A percentile compares a stretch with the other conserved stretches of the same genome.
These are phyloP conservation scores for Samia ricini DNA, from an alignment of 1,140 invertebrate species.

Conservation along the genomic window DNA sequence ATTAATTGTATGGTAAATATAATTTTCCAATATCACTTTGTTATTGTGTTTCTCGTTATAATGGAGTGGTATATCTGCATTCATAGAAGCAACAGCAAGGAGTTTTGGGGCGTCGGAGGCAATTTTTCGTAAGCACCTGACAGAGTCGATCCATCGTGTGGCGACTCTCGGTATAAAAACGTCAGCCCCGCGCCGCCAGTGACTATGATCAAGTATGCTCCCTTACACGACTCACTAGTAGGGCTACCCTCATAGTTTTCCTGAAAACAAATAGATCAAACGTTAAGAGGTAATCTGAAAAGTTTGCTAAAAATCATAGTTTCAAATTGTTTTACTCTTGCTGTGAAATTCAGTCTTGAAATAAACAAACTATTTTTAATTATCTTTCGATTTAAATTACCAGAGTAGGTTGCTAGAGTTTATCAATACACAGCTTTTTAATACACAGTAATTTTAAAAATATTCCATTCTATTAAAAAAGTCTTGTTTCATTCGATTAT, in stretches of 20 bases:
- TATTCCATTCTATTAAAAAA: not conserved
- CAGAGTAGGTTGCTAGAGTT: not conserved
- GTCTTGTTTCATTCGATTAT: too few species aligned
- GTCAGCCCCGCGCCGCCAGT: conserved; percentile 37
- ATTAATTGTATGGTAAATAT: too few species aligned
- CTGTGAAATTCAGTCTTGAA: too few species aligned
- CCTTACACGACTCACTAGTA: conserved; percentile 29
- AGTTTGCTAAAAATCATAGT: not conserved
- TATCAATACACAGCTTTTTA: not conserved
- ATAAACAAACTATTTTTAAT: too few species aligned
- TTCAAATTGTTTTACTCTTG: too few species aligned
- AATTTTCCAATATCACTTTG: not conserved
- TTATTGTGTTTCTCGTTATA: not conserved
- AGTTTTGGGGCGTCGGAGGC: conserved; percentile 23
- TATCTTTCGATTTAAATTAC: too few species aligned
- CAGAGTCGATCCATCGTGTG: conserved; percentile 44
- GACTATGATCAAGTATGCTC: conserved; percentile 52
- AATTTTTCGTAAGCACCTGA: conserved; percentile 49
- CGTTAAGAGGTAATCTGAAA: not conserved
- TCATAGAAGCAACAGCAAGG: not conserved
- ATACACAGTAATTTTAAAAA: not conserved
- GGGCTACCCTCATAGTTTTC: conserved; percentile 28
- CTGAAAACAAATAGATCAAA: not conserved
- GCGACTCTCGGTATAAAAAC: conserved; percentile 41
- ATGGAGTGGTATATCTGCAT: conserved; percentile 1